Evolutionary conservation across 2,888 invertebrate genomes (phyloP).

Genomic region (Andrena camellia): DNA sequence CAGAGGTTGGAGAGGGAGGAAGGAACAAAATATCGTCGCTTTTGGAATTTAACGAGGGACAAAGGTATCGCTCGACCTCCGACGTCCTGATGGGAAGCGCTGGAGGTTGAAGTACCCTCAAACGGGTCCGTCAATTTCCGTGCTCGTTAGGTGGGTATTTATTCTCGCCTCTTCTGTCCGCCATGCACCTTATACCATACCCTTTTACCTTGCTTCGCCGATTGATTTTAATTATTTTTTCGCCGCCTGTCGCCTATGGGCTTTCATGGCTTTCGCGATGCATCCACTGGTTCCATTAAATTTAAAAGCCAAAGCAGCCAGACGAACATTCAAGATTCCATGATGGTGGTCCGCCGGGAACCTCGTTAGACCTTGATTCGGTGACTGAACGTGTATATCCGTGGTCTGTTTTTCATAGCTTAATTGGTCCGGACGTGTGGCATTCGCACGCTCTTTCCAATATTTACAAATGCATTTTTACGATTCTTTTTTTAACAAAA

Average conservation of each 20-base stretch:
- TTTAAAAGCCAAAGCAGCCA: conserved; percentile 57
- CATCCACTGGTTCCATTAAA: conserved; percentile 55
- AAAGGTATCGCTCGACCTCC: conserved; percentile 74
- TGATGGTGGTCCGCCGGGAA: neutral
- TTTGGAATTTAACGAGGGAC: conserved; percentile 76
- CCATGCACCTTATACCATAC: conserved; percentile 67
- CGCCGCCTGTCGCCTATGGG: conserved; percentile 31
- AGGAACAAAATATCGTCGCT: conserved; percentile 66
- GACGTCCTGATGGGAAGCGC: conserved; percentile 63
- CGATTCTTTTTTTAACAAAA: no score
- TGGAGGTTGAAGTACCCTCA: conserved; percentile 72
- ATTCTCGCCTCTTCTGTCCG: conserved; percentile 71
- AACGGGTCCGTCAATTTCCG: conserved; percentile 76
- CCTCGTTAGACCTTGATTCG: conserved; percentile 27
- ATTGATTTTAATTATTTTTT: conserved; percentile 80
- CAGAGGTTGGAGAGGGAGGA: neutral
- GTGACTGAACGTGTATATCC: conserved; percentile 14
- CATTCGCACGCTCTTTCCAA: no score
- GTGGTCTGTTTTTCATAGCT: neutral
- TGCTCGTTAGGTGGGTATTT: conserved; percentile 81
- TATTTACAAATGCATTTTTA: no score
- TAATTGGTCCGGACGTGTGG: neutral
- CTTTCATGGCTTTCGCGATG: conserved; percentile 23
- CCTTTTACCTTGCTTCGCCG: conserved; percentile 57
- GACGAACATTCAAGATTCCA: conserved; percentile 18